Evolutionary conservation across 37 sponge, comb jelly and placozoan genomes (phyloP).

Genomic region (Petrosia ficiformis): DNA sequence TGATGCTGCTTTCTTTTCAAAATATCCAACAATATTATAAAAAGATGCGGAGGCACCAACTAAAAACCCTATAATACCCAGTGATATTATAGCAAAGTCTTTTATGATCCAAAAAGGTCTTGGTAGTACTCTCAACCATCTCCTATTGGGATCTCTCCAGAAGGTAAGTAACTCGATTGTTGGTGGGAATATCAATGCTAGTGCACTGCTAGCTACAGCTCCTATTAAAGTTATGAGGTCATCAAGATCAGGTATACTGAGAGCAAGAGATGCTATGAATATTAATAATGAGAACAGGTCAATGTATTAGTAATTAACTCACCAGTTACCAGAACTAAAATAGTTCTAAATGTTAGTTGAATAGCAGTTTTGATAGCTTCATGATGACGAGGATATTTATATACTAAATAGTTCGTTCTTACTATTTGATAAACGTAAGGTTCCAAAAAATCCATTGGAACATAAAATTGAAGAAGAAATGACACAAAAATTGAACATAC

Average conservation of each 20-base stretch:
- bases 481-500: conserved; percentile 60
- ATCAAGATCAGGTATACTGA: conserved; percentile 65
- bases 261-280: conserved; percentile 22
- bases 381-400: not conserved
- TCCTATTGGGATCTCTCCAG: conserved; percentile 8
- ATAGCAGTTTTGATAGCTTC: not conserved
- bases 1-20: not conserved
- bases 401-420: conserved; percentile 6
- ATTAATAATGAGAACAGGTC: not conserved
- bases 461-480: conserved; percentile 75
- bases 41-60: conserved; percentile 56
- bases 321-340: conserved; percentile 53
- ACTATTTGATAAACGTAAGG: conserved; percentile 20
- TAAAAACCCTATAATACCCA: conserved; percentile 67
- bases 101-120: conserved; percentile 45
- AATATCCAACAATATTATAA: not conserved
- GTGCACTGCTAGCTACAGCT: conserved; percentile 75
- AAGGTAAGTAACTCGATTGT: conserved; percentile 61
- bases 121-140: not conserved
- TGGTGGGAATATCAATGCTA: conserved; percentile 90
- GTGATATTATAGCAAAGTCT: conserved; percentile 49
- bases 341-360: conserved; percentile 25
- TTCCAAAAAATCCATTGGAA: conserved; percentile 80
- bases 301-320: conserved; percentile 1
- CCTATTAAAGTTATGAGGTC: conserved; percentile 87